Conservation (phyloP, 2,888 invertebrate genomes). For the Perizoma flavofasciatum region DNA sequence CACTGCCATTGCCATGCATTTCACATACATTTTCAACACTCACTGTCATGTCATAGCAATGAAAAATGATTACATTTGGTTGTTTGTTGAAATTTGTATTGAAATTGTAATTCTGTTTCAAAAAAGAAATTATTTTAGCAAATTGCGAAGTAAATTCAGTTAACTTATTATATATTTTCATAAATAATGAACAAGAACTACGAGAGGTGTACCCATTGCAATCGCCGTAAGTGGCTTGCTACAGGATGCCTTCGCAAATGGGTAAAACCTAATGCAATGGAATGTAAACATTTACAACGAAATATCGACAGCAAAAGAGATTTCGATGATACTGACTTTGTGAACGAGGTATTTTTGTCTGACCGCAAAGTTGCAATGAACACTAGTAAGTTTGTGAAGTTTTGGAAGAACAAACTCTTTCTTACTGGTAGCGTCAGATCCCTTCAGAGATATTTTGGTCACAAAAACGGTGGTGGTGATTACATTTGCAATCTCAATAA, state of each 20-base stretch:
- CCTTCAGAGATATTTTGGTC: conserved; percentile 74
- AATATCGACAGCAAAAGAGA: conserved; percentile 75
- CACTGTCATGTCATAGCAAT: no score
- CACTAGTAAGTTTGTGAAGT: conserved; percentile 75
- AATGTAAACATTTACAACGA: conserved; percentile 80
- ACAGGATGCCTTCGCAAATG: conserved; percentile 78
- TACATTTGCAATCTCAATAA: conserved; percentile 64
- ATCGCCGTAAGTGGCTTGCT: conserved; percentile 76
- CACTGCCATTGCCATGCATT: no score
- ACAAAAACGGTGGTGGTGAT: conserved; percentile 62
- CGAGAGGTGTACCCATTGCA: conserved; percentile 76
- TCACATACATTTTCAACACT: no score
- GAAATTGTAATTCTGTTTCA: no score
- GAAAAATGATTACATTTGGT: no score
- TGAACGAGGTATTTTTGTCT: conserved; percentile 70
- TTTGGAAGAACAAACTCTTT: conserved; percentile 78
- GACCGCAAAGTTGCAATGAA: conserved; percentile 68
- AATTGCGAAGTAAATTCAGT: conserved; percentile 2
- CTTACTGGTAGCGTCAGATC: conserved; percentile 74
- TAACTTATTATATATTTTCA: not conserved
- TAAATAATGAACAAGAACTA: conserved; percentile 76
- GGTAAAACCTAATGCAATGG: conserved; percentile 70
- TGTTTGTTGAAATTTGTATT: no score
- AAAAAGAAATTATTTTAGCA: no score
- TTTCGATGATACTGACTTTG: conserved; percentile 69